These are phyloP conservation scores for Troilus luridus DNA, from an alignment of 2,888 invertebrate species.

Conservation along the genomic window DNA sequence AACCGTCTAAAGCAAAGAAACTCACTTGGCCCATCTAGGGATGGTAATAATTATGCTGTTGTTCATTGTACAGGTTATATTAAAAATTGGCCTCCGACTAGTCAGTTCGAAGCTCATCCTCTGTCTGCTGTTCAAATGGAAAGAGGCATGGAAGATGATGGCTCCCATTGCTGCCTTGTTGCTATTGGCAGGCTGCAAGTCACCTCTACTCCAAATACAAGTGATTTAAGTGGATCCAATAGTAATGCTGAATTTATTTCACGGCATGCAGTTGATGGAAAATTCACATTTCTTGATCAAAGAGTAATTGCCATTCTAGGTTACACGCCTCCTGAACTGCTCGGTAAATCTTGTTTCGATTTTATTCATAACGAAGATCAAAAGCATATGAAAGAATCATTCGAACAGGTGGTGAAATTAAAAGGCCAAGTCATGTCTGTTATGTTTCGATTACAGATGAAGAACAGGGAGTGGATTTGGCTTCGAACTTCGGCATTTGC, in stretches of 20 bases:
- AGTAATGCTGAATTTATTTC: conserved; percentile 94
- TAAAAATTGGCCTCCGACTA: conserved; percentile 98
- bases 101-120: conserved; percentile 71
- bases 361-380: conserved; percentile 98
- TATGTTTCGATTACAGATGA: conserved; percentile 96
- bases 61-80: conserved; percentile 99
- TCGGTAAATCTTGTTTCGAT: conserved; percentile 97
- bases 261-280: conserved; percentile 95
- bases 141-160: conserved; percentile 77
- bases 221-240: conserved; percentile 89
- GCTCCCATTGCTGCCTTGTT: conserved; percentile 95
- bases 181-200: conserved; percentile 98
- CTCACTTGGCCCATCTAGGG: conserved; percentile 91
- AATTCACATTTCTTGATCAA: conserved; percentile 99
- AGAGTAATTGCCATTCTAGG: conserved; percentile 92
- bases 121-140: conserved; percentile 78
- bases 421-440: conserved; percentile 97
- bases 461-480: conserved; percentile 97
- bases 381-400: conserved; percentile 97
- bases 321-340: conserved; percentile 92
- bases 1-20: conserved; percentile 95
- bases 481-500: conserved; percentile 98
- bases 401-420: conserved; percentile 92
- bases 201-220: conserved; percentile 94
- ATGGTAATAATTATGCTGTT: conserved; percentile 97